These are phyloP conservation scores for Cerastoderma edule DNA, from an alignment of 2,888 invertebrate species.

Conservation along the genomic window DNA sequence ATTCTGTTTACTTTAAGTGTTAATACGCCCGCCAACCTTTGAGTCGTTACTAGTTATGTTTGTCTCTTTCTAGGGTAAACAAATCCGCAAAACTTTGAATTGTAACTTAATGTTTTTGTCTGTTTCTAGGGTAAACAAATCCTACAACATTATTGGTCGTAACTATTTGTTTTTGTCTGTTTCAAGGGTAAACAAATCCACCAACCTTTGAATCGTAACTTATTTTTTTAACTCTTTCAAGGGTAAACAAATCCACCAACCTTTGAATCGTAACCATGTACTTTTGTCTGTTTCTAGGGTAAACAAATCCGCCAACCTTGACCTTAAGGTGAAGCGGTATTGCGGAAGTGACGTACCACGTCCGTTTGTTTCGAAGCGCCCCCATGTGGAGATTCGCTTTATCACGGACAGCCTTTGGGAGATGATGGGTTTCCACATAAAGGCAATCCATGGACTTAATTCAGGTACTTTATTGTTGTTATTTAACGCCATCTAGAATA, in stretches of 20 bases:
- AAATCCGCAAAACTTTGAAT: not conserved
- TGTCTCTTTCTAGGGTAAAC: conserved; percentile 8
- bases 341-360: conserved; percentile 40
- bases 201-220: too few relatives aligned
- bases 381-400: conserved; percentile 38
- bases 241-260: not conserved
- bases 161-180: too few relatives aligned
- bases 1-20: too few relatives aligned
- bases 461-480: conserved; percentile 29
- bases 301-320: not conserved
- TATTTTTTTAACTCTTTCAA: too few relatives aligned
- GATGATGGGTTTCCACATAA: conserved; percentile 42
- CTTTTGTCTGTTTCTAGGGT: conserved; percentile 7
- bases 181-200: too few relatives aligned
- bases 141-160: not conserved
- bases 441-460: conserved; percentile 32
- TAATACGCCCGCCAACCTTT: not conserved
- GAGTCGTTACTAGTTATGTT: not conserved
- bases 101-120: not conserved
- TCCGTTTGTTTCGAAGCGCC: conserved; percentile 43
- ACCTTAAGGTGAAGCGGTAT: conserved; percentile 18
- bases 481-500: not conserved
- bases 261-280: not conserved
- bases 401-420: conserved; percentile 52
- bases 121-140: conserved; percentile 4